phyloP scores from a whole-genome alignment of 1,140 invertebrate genomes.

The Pentalonia nigronervosa region DNA sequence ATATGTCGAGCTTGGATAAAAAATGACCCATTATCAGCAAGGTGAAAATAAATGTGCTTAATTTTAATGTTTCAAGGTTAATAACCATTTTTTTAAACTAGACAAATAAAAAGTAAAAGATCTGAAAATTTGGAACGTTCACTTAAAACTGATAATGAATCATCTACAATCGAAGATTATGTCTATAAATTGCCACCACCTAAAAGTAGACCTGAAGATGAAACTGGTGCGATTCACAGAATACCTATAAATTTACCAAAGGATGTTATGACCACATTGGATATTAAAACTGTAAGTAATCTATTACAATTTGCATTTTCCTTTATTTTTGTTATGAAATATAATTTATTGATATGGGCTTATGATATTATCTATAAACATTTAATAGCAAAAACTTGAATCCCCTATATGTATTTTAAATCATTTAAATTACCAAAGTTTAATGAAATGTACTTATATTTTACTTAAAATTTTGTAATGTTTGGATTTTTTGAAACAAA shows the following conservation, averaged over 20 bases:
- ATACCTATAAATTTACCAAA: conserved; percentile 32
- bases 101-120: conserved; percentile 30
- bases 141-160: conserved; percentile 36
- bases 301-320: background rate
- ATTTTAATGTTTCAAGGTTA: background rate
- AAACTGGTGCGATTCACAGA: background rate
- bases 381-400: background rate
- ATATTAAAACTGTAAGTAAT: conserved; percentile 21
- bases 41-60: background rate
- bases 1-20: conserved; percentile 53
- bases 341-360: too few relatives aligned
- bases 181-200: conserved; percentile 38
- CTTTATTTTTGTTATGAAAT: background rate
- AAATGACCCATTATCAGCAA: conserved; percentile 53
- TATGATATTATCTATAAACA: background rate
- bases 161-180: conserved; percentile 41
- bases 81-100: background rate
- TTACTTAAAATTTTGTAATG: background rate
- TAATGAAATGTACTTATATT: background rate
- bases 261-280: background rate
- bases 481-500: too few relatives aligned
- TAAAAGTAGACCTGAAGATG: conserved; percentile 30
- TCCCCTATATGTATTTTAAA: background rate
- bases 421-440: background rate
- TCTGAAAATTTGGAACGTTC: conserved; percentile 42